A percentile compares a stretch with the other conserved stretches of the same genome.
Evolutionary conservation across 2,113 vertebrate genomes (phyloP).

Genomic region (Tapirus terrestris): DNA sequence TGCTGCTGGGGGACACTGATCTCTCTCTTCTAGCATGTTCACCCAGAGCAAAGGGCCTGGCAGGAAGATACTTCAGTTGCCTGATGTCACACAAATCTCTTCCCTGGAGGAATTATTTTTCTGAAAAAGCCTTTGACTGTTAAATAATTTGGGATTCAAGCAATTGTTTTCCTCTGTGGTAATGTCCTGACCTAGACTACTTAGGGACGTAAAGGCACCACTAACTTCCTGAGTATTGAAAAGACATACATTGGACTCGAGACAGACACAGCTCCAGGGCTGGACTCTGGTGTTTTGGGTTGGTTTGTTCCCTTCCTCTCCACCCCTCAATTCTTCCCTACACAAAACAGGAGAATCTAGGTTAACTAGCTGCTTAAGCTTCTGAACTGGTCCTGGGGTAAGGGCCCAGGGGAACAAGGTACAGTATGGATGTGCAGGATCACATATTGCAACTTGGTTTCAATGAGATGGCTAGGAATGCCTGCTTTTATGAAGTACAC

Average conservation of each 20-base stretch:
- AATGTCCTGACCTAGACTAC: slow-evolving; percentile 51
- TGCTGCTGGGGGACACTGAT: slow-evolving; percentile 56
- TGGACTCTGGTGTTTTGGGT: neutral
- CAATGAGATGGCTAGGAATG: neutral
- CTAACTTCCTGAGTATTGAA: slow-evolving; percentile 44
- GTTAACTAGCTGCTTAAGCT: slow-evolving; percentile 12
- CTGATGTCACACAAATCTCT: slow-evolving; percentile 66
- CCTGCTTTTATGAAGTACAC: neutral
- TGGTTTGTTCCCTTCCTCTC: neutral
- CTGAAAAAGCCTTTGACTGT: slow-evolving; percentile 77
- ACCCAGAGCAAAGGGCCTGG: slow-evolving; percentile 65
- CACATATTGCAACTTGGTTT: neutral
- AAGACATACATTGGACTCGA: slow-evolving; percentile 47
- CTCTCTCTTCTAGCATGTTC: slow-evolving; percentile 63
- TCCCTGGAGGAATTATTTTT: slow-evolving; percentile 68
- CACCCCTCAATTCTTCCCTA: neutral
- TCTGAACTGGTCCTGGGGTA: neutral
- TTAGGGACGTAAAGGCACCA: slow-evolving; percentile 64
- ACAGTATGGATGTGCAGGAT: neutral
- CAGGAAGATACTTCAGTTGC: slow-evolving; percentile 62
- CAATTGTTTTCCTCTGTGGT: slow-evolving; percentile 65
- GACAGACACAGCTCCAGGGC: neutral
- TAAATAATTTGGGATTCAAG: slow-evolving; percentile 63
- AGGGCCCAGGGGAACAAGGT: neutral
- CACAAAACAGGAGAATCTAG: slow-evolving; percentile 49